Percentiles rank a stretch among this genome's conserved stretches.
These are phyloP conservation scores for Urocyon cinereoargenteus DNA, from an alignment of 2,797 vertebrate species.

Conservation along the genomic window DNA sequence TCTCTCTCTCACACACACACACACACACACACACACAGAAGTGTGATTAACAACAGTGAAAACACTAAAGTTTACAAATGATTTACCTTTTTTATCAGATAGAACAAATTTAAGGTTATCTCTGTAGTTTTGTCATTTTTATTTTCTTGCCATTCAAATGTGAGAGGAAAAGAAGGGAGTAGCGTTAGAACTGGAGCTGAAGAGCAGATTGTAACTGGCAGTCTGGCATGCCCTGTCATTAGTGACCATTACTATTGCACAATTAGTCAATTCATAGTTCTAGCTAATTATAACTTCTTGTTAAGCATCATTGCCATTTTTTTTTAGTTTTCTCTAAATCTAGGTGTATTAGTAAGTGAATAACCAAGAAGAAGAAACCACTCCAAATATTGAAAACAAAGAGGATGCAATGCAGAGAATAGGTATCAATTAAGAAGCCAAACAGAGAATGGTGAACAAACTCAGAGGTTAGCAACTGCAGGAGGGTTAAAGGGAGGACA, in stretches of 20 bases:
- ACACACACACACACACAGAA: background rate
- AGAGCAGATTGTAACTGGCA: constrained; percentile 18
- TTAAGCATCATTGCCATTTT: background rate
- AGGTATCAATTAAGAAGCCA: background rate
- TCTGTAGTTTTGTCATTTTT: background rate
- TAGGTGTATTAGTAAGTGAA: background rate
- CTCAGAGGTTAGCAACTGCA: background rate
- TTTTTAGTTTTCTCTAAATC: constrained; percentile 37
- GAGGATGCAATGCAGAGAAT: background rate
- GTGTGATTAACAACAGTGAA: background rate
- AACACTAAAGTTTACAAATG: background rate
- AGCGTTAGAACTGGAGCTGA: background rate
- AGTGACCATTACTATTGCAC: constrained; percentile 10
- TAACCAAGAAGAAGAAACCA: constrained; percentile 7
- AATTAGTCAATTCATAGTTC: background rate
- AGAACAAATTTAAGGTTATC: constrained; percentile 52
- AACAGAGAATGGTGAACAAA: background rate
- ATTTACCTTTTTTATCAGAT: background rate
- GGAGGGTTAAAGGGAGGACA: background rate
- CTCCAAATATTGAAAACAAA: constrained; percentile 48
- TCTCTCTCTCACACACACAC: background rate
- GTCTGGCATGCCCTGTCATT: constrained; percentile 9
- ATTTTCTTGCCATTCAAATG: constrained; percentile 55
- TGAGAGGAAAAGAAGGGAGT: background rate
- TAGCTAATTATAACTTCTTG: background rate